Conservation (phyloP, 2,888 invertebrate genomes). For the Philhelius pedissequus region DNA sequence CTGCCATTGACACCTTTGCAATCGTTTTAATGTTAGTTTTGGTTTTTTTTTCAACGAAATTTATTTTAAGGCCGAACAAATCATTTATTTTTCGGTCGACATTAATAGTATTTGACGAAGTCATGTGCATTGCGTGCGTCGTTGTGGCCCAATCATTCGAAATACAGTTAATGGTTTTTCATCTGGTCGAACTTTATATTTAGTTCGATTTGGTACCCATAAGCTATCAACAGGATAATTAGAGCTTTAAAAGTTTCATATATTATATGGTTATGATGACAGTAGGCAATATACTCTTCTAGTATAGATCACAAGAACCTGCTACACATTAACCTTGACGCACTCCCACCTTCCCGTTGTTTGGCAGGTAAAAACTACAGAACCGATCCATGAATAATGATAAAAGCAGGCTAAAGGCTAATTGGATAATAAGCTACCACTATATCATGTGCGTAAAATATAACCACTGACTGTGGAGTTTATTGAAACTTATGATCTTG, state of each 20-base stretch:
- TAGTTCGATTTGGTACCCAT: constrained; percentile 3
- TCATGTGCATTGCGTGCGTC: constrained; percentile 10
- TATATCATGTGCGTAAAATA: constrained; percentile 10
- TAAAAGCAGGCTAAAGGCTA: constrained; percentile 3
- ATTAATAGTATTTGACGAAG: constrained; percentile 18
- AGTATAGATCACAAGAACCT: background rate
- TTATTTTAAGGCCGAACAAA: constrained; percentile 14
- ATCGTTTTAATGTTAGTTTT: background rate
- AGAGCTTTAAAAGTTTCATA: background rate
- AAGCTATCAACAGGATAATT: background rate
- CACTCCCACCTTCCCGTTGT: constrained; percentile 33
- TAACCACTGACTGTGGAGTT: constrained; percentile 30
- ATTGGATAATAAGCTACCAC: constrained; percentile 14
- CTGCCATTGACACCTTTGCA: constrained; percentile 58
- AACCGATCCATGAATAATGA: constrained; percentile 15
- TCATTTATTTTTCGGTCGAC: background rate
- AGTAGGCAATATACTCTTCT: background rate
- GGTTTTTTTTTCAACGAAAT: background rate
- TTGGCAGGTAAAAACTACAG: background rate
- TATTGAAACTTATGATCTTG: constrained; percentile 62
- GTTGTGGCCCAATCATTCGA: background rate
- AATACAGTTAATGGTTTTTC: background rate
- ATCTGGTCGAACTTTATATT: background rate
- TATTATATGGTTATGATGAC: constrained; percentile 20
- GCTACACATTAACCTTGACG: constrained; percentile 9